A percentile compares a stretch with the other conserved stretches of the same genome.
These are phyloP conservation scores for Hemiprocne comata DNA, from an alignment of 2,113 vertebrate genomes.

Conservation along the genomic window DNA sequence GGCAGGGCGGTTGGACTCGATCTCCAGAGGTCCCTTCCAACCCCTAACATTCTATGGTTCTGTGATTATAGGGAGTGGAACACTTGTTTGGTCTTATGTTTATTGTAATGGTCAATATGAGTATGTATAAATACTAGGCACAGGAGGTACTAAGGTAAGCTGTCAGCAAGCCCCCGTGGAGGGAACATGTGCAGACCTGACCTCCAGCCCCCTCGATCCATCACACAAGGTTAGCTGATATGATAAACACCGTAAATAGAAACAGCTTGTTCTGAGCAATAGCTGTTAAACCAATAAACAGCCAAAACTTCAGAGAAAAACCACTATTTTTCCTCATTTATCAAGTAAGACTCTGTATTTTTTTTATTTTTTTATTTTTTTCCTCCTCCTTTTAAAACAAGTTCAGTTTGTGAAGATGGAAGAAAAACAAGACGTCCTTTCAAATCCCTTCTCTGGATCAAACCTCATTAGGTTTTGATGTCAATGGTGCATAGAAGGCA, in stretches of 20 bases:
- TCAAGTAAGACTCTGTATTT: slow-evolving; percentile 67
- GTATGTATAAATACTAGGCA: background rate
- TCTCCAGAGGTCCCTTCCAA: too few relatives aligned
- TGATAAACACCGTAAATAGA: slow-evolving; percentile 63
- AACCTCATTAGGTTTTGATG: slow-evolving; percentile 70
- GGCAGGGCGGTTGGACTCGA: too few relatives aligned
- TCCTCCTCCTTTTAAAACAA: slow-evolving; percentile 36
- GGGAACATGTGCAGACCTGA: background rate
- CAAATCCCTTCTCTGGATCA: slow-evolving; percentile 63
- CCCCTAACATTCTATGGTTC: too few relatives aligned
- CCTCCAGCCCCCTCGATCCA: background rate
- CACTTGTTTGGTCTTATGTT: background rate
- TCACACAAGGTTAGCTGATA: slow-evolving; percentile 38
- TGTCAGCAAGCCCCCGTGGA: background rate
- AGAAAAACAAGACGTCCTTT: slow-evolving; percentile 69
- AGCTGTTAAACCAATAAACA: slow-evolving; percentile 66
- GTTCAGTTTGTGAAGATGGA: slow-evolving; percentile 62
- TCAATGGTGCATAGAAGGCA: slow-evolving; percentile 72
- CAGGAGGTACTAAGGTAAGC: background rate
- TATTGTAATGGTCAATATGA: background rate
- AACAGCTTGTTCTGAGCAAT: slow-evolving; percentile 48
- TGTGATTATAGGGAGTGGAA: background rate
- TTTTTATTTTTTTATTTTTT: background rate
- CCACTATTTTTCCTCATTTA: slow-evolving; percentile 36
- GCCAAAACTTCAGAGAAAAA: slow-evolving; percentile 33